Percentiles rank a stretch among this genome's conserved stretches.
phyloP scores from a whole-genome alignment of 2,113 vertebrate genomes.

The Tapirus terrestris region DNA sequence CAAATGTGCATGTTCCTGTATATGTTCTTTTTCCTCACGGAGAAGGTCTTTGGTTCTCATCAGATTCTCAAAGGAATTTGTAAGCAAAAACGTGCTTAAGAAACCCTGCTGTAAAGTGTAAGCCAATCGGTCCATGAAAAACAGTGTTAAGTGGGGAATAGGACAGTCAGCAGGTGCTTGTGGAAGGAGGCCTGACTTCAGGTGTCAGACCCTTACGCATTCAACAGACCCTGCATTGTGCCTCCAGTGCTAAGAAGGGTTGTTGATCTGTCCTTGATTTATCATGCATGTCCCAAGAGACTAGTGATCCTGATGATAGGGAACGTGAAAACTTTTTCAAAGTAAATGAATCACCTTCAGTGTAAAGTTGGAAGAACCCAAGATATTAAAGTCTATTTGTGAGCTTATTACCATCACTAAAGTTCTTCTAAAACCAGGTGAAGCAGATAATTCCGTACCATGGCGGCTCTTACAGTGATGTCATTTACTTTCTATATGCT shows the following conservation, averaged over 20 bases:
- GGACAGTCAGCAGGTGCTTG: not conserved
- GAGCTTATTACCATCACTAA: not conserved
- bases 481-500: not conserved
- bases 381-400: not conserved
- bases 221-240: not conserved
- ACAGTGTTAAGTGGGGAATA: not conserved
- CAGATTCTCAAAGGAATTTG: not conserved
- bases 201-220: not conserved
- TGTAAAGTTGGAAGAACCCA: not conserved
- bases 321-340: not conserved
- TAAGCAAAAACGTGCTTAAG: not conserved
- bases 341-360: not conserved
- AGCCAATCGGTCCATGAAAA: not conserved
- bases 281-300: not conserved
- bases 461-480: accelerated
- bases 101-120: not conserved
- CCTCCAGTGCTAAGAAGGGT: not conserved
- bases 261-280: not conserved
- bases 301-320: not conserved
- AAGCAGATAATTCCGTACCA: not conserved
- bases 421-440: not conserved
- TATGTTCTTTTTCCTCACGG: not conserved
- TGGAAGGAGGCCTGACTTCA: not conserved
- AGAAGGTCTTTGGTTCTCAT: not conserved
- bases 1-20: not conserved